Evolutionary conservation across 2,888 invertebrate genomes (phyloP).

Genomic region (Monopis laevigella): DNA sequence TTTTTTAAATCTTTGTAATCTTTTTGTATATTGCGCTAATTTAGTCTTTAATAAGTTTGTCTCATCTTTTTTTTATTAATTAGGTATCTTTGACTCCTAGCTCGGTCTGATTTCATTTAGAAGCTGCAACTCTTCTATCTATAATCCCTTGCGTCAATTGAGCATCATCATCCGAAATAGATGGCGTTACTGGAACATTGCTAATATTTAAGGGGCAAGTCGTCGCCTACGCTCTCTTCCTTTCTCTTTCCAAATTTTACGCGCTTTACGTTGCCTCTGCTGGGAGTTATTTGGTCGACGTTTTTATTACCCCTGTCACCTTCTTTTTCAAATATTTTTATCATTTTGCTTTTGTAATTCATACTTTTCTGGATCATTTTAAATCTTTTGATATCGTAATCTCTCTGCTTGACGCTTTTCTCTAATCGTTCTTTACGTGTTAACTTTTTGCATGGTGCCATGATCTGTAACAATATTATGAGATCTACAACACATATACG

Average conservation of each 20-base stretch:
- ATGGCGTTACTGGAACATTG: conserved; percentile 13
- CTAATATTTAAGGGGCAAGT: conserved; percentile 8
- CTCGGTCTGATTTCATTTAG: conserved; percentile 17
- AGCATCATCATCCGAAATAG: conserved; percentile 10
- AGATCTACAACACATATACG: background rate
- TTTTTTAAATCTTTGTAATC: conserved; percentile 17
- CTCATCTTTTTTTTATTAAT: conserved; percentile 15
- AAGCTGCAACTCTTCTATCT: conserved; percentile 6
- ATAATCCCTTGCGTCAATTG: conserved; percentile 9
- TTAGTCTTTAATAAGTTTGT: conserved; percentile 14
- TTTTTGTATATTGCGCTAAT: conserved; percentile 16
- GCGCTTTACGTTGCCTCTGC: conserved; percentile 10
- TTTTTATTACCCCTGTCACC: conserved; percentile 14
- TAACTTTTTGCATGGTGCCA: conserved; percentile 17
- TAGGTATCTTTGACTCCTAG: conserved; percentile 18
- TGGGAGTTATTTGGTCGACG: conserved; percentile 13
- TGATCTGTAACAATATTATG: conserved; percentile 16
- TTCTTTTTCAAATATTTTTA: conserved; percentile 20
- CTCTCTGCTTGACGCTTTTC: conserved; percentile 20
- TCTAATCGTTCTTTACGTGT: conserved; percentile 19
- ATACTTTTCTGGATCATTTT: conserved; percentile 20
- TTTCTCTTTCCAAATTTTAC: conserved; percentile 13
- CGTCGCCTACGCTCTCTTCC: conserved; percentile 16
- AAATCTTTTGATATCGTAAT: conserved; percentile 19
- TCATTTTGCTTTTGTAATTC: conserved; percentile 18